phyloP scores from a whole-genome alignment of 2,888 invertebrate genomes.

The Nyleta sp. region DNA sequence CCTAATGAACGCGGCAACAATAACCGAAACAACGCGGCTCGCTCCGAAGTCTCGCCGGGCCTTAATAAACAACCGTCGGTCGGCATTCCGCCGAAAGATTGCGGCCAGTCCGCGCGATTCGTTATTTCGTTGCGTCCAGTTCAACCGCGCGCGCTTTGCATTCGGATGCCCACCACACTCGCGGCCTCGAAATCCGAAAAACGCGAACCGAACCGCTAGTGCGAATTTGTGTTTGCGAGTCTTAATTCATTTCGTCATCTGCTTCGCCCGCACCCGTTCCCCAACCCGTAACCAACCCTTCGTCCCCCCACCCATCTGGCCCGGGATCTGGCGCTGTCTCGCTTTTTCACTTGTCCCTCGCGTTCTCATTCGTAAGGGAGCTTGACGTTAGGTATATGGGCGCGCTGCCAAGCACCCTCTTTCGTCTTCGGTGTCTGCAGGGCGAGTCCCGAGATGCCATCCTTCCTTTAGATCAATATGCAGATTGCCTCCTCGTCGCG shows the following conservation, averaged over 20 bases:
- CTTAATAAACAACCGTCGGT: constrained; percentile 3
- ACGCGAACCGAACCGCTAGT: too few species aligned
- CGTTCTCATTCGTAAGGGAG: constrained; percentile 49
- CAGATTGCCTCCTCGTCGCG: constrained; percentile 75
- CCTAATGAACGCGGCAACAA: constrained; percentile 24
- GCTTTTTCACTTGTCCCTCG: constrained; percentile 8
- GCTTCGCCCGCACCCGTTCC: constrained; percentile 27
- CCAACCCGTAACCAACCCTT: constrained; percentile 17
- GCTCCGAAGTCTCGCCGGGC: neutral
- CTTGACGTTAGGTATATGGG: constrained; percentile 66
- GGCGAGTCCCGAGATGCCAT: constrained; percentile 65
- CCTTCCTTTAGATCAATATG: constrained; percentile 76
- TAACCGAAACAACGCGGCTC: constrained; percentile 18
- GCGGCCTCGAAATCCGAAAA: too few species aligned
- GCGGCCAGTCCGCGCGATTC: too few species aligned
- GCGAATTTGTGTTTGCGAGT: constrained; percentile 49
- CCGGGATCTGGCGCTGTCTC: constrained; percentile 25
- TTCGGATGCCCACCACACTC: too few species aligned
- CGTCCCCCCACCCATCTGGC: constrained; percentile 26
- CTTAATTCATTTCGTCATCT: constrained; percentile 62
- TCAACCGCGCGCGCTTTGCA: too few species aligned
- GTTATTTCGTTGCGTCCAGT: too few species aligned
- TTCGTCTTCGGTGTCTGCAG: constrained; percentile 50
- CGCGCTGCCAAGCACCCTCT: constrained; percentile 67
- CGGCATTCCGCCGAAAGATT: neutral